Percentiles rank a stretch among this genome's conserved stretches.
Conservation (phyloP, 2,888 invertebrate genomes). For the Xanthia togata region DNA sequence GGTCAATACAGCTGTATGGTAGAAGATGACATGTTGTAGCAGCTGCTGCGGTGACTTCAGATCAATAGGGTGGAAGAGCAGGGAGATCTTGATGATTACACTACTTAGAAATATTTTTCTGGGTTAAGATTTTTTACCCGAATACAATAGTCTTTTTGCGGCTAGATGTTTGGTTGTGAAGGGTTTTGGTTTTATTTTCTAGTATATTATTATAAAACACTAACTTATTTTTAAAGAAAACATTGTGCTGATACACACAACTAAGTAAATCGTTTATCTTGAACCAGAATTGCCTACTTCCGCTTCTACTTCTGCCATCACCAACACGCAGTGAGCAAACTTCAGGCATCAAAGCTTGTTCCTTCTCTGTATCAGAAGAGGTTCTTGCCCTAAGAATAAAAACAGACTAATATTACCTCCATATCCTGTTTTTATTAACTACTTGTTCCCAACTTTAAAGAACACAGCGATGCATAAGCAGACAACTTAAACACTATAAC, state of each 20-base stretch:
- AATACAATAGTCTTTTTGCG: background rate
- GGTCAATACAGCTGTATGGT: background rate
- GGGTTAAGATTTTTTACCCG: background rate
- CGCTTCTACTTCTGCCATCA: background rate
- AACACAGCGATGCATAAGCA: conserved; percentile 39
- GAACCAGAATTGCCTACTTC: background rate
- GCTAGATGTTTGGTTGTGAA: too few relatives aligned
- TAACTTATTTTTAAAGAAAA: background rate
- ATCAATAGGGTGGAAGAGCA: background rate
- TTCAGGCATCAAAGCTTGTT: too few relatives aligned
- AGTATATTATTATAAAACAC: background rate
- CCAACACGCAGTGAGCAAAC: background rate
- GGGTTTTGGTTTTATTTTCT: background rate
- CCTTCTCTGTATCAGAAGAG: background rate
- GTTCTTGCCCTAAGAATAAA: background rate
- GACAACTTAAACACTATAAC: conserved; percentile 45
- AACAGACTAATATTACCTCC: background rate
- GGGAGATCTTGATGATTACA: background rate
- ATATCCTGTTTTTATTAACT: conserved; percentile 14
- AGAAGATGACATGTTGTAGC: too few relatives aligned
- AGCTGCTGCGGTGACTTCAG: background rate
- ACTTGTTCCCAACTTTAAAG: conserved; percentile 14
- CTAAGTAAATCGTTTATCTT: background rate
- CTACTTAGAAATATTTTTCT: background rate
- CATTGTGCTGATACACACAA: background rate